Evolutionary conservation across 2,888 invertebrate genomes (phyloP).

Genomic region (Subacronicta megacephala): DNA sequence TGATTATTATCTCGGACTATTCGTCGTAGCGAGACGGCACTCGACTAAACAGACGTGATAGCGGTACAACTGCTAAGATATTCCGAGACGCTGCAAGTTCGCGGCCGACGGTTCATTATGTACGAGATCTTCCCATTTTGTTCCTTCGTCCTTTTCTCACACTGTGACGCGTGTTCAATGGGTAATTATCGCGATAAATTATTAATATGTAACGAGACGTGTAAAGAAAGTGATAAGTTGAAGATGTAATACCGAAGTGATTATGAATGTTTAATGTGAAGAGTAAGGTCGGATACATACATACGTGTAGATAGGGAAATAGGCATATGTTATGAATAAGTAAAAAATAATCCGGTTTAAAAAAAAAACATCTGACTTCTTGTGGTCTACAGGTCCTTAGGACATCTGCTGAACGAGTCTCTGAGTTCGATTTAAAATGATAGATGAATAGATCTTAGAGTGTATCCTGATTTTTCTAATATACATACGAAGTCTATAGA

Average conservation of each 20-base stretch:
- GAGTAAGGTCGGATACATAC: not conserved
- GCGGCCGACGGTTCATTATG: slow-evolving; percentile 80
- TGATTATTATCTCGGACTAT: slow-evolving; percentile 14
- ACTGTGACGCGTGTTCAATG: slow-evolving; percentile 62
- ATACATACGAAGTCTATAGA: too few species aligned
- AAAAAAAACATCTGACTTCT: too few species aligned
- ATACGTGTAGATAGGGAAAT: too few species aligned
- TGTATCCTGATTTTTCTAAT: too few species aligned
- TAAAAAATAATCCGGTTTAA: too few species aligned
- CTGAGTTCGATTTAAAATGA: too few species aligned
- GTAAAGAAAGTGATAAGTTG: slow-evolving; percentile 42
- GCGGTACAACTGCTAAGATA: slow-evolving; percentile 79
- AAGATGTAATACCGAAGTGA: slow-evolving; percentile 23
- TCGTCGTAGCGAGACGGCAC: slow-evolving; percentile 61
- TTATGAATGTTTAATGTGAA: slow-evolving; percentile 32
- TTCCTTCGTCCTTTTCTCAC: slow-evolving; percentile 62
- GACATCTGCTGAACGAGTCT: too few species aligned
- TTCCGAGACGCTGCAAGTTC: slow-evolving; percentile 76
- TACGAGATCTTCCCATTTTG: slow-evolving; percentile 70
- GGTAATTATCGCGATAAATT: slow-evolving; percentile 53
- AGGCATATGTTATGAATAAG: too few species aligned
- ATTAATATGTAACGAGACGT: slow-evolving; percentile 43
- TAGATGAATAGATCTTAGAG: too few species aligned
- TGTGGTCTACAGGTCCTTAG: too few species aligned
- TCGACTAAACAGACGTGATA: slow-evolving; percentile 68